Evolutionary conservation across 2,113 vertebrate species (phyloP).

Genomic region (Poeciliopsis turrubarensis): DNA sequence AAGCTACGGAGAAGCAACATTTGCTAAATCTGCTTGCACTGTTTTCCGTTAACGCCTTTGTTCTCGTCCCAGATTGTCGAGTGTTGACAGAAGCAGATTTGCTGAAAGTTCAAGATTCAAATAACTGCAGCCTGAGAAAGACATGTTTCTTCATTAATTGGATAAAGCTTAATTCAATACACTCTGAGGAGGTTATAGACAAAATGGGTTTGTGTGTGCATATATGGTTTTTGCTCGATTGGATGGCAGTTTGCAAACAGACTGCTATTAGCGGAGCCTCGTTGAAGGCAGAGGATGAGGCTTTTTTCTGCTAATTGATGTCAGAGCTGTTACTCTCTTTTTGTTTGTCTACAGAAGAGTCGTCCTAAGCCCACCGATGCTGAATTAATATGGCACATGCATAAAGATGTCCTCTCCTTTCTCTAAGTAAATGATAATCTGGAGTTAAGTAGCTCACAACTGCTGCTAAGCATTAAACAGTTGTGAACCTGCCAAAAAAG

Average conservation of each 20-base stretch:
- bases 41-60: constrained; percentile 1
- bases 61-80: constrained; percentile 3
- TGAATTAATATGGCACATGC: constrained; percentile 5
- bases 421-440: background rate
- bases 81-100: constrained; percentile 28
- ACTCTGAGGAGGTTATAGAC: constrained; percentile 29
- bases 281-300: constrained; percentile 6
- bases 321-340: constrained; percentile 30
- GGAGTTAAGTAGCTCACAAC: background rate
- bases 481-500: background rate
- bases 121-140: constrained; percentile 53
- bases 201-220: constrained; percentile 10
- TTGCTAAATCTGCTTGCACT: background rate
- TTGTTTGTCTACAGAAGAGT: constrained; percentile 21
- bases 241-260: constrained; percentile 24
- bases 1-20: background rate
- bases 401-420: constrained; percentile 1
- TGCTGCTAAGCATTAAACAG: background rate
- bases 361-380: constrained; percentile 9
- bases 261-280: constrained; percentile 1
- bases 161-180: constrained; percentile 31
- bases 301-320: constrained; percentile 54
- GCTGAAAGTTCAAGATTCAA: constrained; percentile 55
- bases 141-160: constrained; percentile 32
- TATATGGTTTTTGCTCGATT: constrained; percentile 8